Percentiles rank a stretch among this genome's conserved stretches.
phyloP scores from a whole-genome alignment of 2,113 vertebrate genomes.

The Lamprotornis superbus region DNA sequence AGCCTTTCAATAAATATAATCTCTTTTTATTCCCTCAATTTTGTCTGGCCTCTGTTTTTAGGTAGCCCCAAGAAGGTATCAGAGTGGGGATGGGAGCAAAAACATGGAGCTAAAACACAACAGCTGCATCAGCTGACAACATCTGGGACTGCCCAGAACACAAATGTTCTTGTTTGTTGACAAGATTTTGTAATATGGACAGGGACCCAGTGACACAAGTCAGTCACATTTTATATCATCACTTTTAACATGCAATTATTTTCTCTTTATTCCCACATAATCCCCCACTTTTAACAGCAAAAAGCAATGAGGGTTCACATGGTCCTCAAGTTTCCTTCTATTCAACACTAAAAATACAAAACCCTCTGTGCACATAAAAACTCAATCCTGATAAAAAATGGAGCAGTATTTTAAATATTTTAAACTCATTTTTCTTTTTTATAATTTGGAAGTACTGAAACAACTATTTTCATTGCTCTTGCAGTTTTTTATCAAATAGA shows the following conservation, averaged over 20 bases:
- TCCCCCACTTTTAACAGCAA: background rate
- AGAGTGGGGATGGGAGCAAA: background rate
- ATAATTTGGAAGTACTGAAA: background rate
- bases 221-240: background rate
- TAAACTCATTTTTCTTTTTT: background rate
- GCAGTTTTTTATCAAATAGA: background rate
- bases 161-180: fast-evolving
- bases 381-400: background rate
- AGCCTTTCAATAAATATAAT: background rate
- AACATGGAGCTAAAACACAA: fast-evolving
- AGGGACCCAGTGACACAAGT: fast-evolving
- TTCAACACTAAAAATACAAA: background rate
- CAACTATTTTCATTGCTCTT: background rate
- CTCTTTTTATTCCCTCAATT: background rate
- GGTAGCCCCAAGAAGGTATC: background rate
- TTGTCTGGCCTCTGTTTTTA: background rate
- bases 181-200: background rate
- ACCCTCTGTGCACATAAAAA: background rate
- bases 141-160: fast-evolving
- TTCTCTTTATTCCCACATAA: background rate
- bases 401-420: background rate
- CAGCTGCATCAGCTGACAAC: background rate
- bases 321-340: background rate
- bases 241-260: background rate
- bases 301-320: background rate